Conservation (phyloP, 2,113 vertebrate genomes). For the Charina bottae region DNA sequence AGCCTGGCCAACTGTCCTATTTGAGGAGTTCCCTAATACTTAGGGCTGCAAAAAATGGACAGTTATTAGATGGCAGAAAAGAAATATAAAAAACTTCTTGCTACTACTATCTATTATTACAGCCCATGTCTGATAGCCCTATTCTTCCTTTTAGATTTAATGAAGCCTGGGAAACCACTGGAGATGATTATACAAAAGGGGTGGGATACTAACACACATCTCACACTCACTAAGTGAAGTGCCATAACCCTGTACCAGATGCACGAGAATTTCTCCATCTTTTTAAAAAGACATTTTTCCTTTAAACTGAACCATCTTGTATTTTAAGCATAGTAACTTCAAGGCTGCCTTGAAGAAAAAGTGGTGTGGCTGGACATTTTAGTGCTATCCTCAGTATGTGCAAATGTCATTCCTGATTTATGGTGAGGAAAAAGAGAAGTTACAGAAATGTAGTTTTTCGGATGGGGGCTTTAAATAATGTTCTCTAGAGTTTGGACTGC, state of each 20-base stretch:
- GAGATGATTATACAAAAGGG: not conserved
- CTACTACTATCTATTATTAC: not conserved
- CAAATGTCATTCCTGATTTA: slow-evolving; percentile 6
- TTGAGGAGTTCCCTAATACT: not conserved
- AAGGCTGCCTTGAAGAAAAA: not conserved
- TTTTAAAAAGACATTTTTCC: not conserved
- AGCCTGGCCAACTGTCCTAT: not conserved
- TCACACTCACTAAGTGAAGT: not conserved
- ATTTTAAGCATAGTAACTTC: not conserved
- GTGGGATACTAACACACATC: not conserved
- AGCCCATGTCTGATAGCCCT: not conserved
- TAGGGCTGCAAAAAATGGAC: not conserved
- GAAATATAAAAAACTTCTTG: not conserved
- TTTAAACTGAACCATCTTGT: not conserved
- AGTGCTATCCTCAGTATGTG: not conserved
- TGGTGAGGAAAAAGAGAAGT: not conserved
- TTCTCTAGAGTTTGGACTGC: not conserved
- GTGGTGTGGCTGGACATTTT: not conserved
- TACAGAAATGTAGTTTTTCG: not conserved
- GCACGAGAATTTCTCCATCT: not conserved
- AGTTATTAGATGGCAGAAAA: not conserved
- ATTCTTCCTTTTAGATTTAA: not conserved
- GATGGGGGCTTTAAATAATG: not conserved
- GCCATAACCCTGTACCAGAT: not conserved
- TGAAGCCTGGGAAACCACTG: not conserved